Evolutionary conservation across 2,888 invertebrate genomes (phyloP).

Genomic region (Hemicrepidius hirtus): DNA sequence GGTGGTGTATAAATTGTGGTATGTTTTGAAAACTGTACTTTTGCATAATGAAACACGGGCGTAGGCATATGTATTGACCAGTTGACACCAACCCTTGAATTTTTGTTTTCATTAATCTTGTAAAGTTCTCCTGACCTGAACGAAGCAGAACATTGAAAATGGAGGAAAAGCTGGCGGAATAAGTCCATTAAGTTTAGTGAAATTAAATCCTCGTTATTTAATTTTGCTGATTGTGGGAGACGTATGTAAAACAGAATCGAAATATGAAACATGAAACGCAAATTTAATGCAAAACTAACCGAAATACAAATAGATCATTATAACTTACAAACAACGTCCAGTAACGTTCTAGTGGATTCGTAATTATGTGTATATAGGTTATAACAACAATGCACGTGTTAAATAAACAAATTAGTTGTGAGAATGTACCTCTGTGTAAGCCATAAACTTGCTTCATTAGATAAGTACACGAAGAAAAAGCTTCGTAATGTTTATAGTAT

Average conservation of each 20-base stretch:
- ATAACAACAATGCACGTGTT: conserved; percentile 35
- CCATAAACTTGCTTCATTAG: conserved; percentile 43
- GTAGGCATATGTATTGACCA: conserved; percentile 3
- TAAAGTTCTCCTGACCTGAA: conserved; percentile 25
- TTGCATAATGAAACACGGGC: not conserved
- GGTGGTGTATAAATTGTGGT: too few relatives aligned
- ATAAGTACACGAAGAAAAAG: conserved; percentile 34
- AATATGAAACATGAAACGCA: conserved; percentile 11
- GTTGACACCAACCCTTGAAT: conserved; percentile 6
- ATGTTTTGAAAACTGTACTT: not conserved
- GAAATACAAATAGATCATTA: conserved; percentile 42
- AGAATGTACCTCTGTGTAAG: conserved; percentile 31
- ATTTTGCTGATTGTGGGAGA: conserved; percentile 25
- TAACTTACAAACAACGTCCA: conserved; percentile 33
- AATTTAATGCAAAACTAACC: conserved; percentile 35
- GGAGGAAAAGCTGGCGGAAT: conserved; percentile 29
- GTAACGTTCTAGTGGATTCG: conserved; percentile 31
- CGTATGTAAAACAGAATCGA: conserved; percentile 11
- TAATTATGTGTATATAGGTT: conserved; percentile 47
- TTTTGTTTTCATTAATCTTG: conserved; percentile 21
- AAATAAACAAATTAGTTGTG: conserved; percentile 43
- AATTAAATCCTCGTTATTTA: conserved; percentile 37
- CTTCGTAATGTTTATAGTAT: conserved; percentile 24
- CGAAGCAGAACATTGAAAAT: conserved; percentile 23
- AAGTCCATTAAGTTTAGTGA: conserved; percentile 24